Evolutionary conservation across 2,797 vertebrate genomes (phyloP).

Genomic region (Lacerta bilineata): DNA sequence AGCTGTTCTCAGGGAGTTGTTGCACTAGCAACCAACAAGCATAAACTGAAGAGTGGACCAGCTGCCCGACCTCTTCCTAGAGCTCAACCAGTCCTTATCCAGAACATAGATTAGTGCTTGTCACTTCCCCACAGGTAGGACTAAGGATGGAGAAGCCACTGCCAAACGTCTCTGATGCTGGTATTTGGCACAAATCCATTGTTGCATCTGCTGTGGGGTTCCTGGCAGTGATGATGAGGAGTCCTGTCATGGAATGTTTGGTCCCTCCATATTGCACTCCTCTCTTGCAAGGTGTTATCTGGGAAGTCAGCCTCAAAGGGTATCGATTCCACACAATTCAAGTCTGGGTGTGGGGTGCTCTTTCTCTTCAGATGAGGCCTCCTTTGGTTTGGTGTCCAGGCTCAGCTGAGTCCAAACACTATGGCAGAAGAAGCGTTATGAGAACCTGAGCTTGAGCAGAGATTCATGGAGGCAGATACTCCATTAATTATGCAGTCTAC

Average conservation of each 20-base stretch:
- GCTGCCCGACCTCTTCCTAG: background rate
- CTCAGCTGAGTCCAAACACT: background rate
- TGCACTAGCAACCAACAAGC: background rate
- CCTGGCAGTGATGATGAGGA: background rate
- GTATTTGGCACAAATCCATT: background rate
- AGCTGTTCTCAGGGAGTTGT: background rate
- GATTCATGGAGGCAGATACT: background rate
- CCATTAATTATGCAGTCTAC: background rate
- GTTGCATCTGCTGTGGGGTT: background rate
- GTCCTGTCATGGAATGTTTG: background rate
- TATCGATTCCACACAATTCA: background rate
- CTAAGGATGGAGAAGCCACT: background rate
- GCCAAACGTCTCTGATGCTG: background rate
- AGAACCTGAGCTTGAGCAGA: background rate
- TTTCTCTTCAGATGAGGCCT: background rate
- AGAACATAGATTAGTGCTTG: background rate
- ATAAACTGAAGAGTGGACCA: background rate
- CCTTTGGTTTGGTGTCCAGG: background rate
- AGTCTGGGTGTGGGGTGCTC: background rate
- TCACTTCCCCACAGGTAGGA: too few species aligned
- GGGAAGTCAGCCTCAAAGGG: background rate
- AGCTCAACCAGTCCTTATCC: background rate
- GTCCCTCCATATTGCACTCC: background rate
- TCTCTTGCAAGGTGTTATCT: background rate
- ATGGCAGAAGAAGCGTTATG: background rate